Evolutionary conservation across 1,140 invertebrate species (phyloP).

Genomic region (Telenomus remus): DNA sequence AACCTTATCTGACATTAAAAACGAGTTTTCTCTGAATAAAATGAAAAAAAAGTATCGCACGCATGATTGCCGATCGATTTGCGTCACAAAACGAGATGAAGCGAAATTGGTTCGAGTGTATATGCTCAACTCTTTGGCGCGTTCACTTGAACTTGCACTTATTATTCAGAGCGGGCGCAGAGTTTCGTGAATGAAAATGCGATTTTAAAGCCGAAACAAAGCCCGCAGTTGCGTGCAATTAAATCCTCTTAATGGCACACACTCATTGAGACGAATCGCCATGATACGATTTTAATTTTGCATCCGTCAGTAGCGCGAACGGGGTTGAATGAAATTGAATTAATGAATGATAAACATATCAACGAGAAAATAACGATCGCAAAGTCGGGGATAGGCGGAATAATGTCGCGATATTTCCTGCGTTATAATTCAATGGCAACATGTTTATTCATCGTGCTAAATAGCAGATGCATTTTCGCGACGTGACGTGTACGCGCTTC

Average conservation of each 20-base stretch:
- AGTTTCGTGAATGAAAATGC: constrained; percentile 19
- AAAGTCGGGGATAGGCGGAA: constrained; percentile 46
- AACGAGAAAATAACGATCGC: constrained; percentile 51
- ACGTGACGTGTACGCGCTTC: constrained; percentile 38
- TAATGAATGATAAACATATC: constrained; percentile 55
- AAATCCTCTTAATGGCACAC: constrained; percentile 30
- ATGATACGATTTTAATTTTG: constrained; percentile 34
- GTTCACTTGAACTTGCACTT: constrained; percentile 44
- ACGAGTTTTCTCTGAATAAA: constrained; percentile 24
- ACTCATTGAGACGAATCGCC: constrained; percentile 25
- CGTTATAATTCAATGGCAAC: constrained; percentile 36
- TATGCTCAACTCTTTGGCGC: constrained; percentile 11
- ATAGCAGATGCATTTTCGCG: constrained; percentile 55
- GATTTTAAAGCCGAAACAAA: neutral
- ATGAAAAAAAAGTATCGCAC: constrained; percentile 29
- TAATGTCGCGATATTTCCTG: constrained; percentile 47
- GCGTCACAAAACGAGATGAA: constrained; percentile 33
- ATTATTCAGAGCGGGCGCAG: constrained; percentile 9
- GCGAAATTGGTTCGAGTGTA: constrained; percentile 17
- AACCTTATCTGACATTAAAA: constrained; percentile 22
- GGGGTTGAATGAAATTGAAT: constrained; percentile 53
- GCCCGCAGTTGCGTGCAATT: constrained; percentile 11
- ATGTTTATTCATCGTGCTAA: constrained; percentile 58
- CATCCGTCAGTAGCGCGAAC: constrained; percentile 14
- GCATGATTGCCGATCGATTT: constrained; percentile 19